A percentile compares a stretch with the other conserved stretches of the same genome.
phyloP scores from a whole-genome alignment of 2,888 invertebrate species.

The Lasioglossum zephyrum region DNA sequence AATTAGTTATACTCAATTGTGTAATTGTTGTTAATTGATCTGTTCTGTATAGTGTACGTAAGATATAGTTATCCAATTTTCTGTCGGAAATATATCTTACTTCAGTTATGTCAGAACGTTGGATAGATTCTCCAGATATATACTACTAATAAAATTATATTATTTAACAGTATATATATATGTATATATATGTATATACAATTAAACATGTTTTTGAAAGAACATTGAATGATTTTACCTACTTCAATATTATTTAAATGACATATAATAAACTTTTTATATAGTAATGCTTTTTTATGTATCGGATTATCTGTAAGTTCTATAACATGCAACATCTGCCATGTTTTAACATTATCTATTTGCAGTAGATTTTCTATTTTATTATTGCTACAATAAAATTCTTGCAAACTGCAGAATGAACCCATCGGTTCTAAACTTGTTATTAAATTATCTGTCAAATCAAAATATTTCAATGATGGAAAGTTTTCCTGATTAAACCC shows the following conservation, averaged over 20 bases:
- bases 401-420: slow-evolving; percentile 49
- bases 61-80: slow-evolving; percentile 59
- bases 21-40: slow-evolving; percentile 57
- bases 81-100: slow-evolving; percentile 58
- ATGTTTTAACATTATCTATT: slow-evolving; percentile 64
- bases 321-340: slow-evolving; percentile 57
- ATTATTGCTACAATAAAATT: slow-evolving; percentile 70
- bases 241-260: slow-evolving; percentile 57
- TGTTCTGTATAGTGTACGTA: slow-evolving; percentile 49
- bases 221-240: slow-evolving; percentile 15
- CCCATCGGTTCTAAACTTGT: slow-evolving; percentile 58
- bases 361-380: slow-evolving; percentile 48
- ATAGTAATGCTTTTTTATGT: slow-evolving; percentile 27
- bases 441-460: slow-evolving; percentile 66
- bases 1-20: slow-evolving; percentile 64
- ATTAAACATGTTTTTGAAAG: not conserved
- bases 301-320: slow-evolving; percentile 63
- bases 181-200: not conserved
- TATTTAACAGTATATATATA: not conserved
- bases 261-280: slow-evolving; percentile 62
- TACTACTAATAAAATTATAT: slow-evolving; percentile 47
- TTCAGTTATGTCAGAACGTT: slow-evolving; percentile 49
- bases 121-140: slow-evolving; percentile 56
- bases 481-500: slow-evolving; percentile 57
- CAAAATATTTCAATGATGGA: slow-evolving; percentile 59